Conservation (phyloP, 2,113 vertebrate species). For the Vidua macroura region DNA sequence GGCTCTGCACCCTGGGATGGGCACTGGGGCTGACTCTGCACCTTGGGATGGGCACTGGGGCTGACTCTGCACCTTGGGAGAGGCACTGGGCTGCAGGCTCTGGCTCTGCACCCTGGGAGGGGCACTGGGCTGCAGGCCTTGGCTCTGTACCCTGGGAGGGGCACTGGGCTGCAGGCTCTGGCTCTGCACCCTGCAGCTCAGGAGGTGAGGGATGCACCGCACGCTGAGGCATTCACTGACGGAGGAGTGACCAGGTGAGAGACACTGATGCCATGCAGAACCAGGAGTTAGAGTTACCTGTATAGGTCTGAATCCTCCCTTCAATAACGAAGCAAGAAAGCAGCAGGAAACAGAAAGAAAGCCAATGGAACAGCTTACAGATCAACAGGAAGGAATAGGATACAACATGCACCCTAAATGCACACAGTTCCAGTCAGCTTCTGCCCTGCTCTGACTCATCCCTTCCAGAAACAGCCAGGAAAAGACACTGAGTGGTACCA, state of each 20-base stretch:
- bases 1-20: too few relatives aligned
- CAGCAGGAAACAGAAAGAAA: conserved; percentile 95
- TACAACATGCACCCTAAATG: conserved; percentile 70
- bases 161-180: not conserved
- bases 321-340: conserved; percentile 89
- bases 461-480: not conserved
- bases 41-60: too few relatives aligned
- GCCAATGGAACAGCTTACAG: conserved; percentile 89
- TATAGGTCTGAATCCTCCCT: conserved; percentile 99
- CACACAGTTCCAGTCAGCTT: conserved; percentile 29
- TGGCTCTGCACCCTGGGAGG: too few relatives aligned
- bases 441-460: conserved; percentile 19
- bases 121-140: too few relatives aligned
- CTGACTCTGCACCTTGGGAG: too few relatives aligned
- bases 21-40: too few relatives aligned
- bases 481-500: not conserved
- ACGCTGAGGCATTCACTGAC: not conserved
- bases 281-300: conserved; percentile 79
- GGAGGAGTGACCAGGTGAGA: not conserved
- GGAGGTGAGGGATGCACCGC: not conserved
- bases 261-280: conserved; percentile 77
- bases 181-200: not conserved
- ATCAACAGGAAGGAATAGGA: conserved; percentile 72
- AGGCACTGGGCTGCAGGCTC: too few relatives aligned
- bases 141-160: too few relatives aligned